These are phyloP conservation scores for Drosophila glabriapex DNA, from an alignment of 2,888 invertebrate species.

Conservation along the genomic window DNA sequence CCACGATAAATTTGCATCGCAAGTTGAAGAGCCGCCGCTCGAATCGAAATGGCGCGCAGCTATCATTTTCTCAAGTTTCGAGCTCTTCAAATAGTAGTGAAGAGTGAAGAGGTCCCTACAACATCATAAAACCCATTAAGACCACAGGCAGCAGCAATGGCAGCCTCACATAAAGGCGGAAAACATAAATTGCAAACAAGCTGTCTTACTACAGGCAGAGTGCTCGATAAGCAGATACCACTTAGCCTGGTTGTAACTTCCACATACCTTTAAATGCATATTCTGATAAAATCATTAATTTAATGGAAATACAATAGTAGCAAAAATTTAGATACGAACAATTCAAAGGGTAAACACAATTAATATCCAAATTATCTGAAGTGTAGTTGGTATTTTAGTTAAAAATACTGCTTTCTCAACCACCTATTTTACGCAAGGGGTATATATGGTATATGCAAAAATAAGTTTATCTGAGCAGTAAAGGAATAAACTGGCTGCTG, in stretches of 20 bases:
- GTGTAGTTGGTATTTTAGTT: neutral
- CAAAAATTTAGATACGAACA: neutral
- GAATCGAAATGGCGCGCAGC: slow-evolving; percentile 18
- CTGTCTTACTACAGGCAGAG: neutral
- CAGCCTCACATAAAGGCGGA: slow-evolving; percentile 14
- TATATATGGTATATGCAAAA: neutral
- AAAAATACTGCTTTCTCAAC: neutral
- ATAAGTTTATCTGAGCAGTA: slow-evolving; percentile 10
- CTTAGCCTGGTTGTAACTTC: slow-evolving; percentile 7
- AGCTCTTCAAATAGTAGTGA: slow-evolving; percentile 19
- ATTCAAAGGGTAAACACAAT: fast-evolving
- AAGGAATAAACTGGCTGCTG: slow-evolving; percentile 27
- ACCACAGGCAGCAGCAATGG: slow-evolving; percentile 10
- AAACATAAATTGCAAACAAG: slow-evolving; percentile 22
- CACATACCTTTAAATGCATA: neutral
- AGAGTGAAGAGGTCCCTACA: neutral
- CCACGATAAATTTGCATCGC: slow-evolving; percentile 43
- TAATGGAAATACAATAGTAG: too few species aligned
- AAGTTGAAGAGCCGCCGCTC: slow-evolving; percentile 24
- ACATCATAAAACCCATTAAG: slow-evolving; percentile 47
- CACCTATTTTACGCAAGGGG: neutral
- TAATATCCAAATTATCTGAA: neutral
- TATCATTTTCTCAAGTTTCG: slow-evolving; percentile 32
- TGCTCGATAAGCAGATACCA: slow-evolving; percentile 6
- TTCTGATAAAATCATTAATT: neutral